Base-by-base conservation (phyloP, 2,113 vertebrate genomes). In the Cnemophilus loriae region DNA sequence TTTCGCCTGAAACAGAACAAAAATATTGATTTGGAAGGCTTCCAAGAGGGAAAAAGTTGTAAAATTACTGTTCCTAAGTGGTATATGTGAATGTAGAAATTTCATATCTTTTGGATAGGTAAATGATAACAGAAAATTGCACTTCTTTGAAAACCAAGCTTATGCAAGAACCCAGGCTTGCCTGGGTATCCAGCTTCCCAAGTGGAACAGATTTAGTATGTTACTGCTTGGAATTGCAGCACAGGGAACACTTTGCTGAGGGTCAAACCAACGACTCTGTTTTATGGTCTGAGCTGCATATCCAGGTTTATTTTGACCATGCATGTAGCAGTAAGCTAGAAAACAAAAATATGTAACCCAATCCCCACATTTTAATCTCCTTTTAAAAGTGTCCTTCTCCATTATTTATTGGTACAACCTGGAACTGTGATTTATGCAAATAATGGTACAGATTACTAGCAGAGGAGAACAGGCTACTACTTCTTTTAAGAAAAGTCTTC, bases 361-460 rank as follows among this genome's bases (percentile, higher is more conserved):
- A 57, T 56, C 60, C 22, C 68, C 42, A 79, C 46, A 84, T 82
- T 95, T 90, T 78, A 71, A 87, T 94, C 56, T 93, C 15, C 49
- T 82, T 93, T 90, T 92, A 87, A 82, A 96, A 87, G 80, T 87
- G 60, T 84, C 65, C 42, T 52, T 92, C 71, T 94, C 86, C 83
- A 90, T 69, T 92, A 23, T 59, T 90, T 80, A 92, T 84, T 76
- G 80, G 33, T 82, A 94, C 90, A 92, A 49, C 49, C 44, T 89
- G 69, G 35, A 89, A 63, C 3, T 5, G 42, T 71, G 73, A 33
- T 32, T 95, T 75, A 79, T 3, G 32, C 60, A 87, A 89, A 64
- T 82, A 93, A 55, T 3, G 5, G 60, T 65, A 53, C 49, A 84
- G 60, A 76, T 90, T 89, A 67, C 75, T 87, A 90, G 47, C 35